phyloP scores from a whole-genome alignment of 2,888 invertebrate genomes.

The Drosophila helvetica region DNA sequence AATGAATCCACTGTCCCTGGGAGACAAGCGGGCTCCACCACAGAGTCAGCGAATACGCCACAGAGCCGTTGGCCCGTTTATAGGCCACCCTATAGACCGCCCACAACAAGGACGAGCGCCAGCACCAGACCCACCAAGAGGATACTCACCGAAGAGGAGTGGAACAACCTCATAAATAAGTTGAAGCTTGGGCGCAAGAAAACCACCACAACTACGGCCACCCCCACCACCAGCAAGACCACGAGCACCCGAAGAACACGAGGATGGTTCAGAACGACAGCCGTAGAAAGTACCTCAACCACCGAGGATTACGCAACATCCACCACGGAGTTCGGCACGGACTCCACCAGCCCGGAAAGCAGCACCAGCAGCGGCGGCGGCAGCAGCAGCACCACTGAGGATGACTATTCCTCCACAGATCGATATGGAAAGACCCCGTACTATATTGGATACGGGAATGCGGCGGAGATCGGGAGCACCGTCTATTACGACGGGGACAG shows the following conservation, averaged over 20 bases:
- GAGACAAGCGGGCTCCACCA: constrained; percentile 4
- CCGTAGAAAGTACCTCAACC: constrained; percentile 8
- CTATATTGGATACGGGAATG: constrained; percentile 60
- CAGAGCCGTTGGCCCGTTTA: constrained; percentile 18
- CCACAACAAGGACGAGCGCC: constrained; percentile 8
- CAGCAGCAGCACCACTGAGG: constrained; percentile 40
- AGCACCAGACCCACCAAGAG: constrained; percentile 6
- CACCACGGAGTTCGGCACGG: constrained; percentile 26
- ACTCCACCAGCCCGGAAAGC: constrained; percentile 44
- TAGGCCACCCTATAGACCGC: constrained; percentile 30
- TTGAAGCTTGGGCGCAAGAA: constrained; percentile 10
- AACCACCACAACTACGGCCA: constrained; percentile 1
- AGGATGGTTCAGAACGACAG: constrained; percentile 8
- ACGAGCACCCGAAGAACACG: constrained; percentile 7
- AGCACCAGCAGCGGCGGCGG: constrained; percentile 29
- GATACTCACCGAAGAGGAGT: constrained; percentile 55
- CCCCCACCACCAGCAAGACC: no score
- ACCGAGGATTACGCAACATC: constrained; percentile 11
- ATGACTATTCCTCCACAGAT: constrained; percentile 42
- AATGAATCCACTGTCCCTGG: constrained; percentile 24
- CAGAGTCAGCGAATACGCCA: constrained; percentile 12
- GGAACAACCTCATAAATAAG: constrained; percentile 41
- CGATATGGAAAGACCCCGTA: constrained; percentile 53
- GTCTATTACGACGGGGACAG: constrained; percentile 63
- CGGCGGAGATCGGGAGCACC: constrained; percentile 60